These are phyloP conservation scores for Bellardia bayeri DNA, from an alignment of 2,888 invertebrate genomes.

Conservation along the genomic window DNA sequence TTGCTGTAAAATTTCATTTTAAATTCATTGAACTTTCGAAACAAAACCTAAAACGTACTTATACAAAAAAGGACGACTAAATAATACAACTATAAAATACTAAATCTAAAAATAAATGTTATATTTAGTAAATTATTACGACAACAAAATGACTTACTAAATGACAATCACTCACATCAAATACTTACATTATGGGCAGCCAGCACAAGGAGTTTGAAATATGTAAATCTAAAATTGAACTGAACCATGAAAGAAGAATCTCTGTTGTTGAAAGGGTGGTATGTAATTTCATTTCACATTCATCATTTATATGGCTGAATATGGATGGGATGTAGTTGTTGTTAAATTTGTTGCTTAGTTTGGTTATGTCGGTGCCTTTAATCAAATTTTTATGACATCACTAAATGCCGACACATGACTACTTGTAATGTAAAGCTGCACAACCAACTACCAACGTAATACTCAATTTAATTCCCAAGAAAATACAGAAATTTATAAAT, in stretches of 20 bases:
- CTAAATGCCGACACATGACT: conserved; percentile 79
- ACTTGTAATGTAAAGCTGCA: conserved; percentile 52
- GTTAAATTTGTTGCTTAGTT: conserved; percentile 23
- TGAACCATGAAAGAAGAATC: conserved; percentile 43
- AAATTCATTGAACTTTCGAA: no score
- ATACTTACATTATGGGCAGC: background rate
- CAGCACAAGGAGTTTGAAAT: conserved; percentile 22
- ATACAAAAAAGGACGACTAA: no score
- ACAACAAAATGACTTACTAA: conserved; percentile 1
- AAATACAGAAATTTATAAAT: background rate
- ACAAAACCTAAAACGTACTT: no score
- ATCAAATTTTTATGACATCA: conserved; percentile 82
- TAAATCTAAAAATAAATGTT: background rate
- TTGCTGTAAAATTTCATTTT: no score
- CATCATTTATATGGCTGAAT: conserved; percentile 35
- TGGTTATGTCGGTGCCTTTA: conserved; percentile 79
- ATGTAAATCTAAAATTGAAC: background rate
- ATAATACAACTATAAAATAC: no score
- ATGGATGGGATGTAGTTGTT: background rate
- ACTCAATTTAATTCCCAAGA: conserved; percentile 76
- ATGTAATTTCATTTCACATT: conserved; percentile 43
- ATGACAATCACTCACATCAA: conserved; percentile 43
- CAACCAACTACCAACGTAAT: conserved; percentile 27
- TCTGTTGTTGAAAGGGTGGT: conserved; percentile 44
- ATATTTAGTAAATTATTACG: conserved; percentile 35